These are phyloP conservation scores for Temnothorax curvispinosus DNA, from an alignment of 1,140 invertebrate genomes.

Conservation along the genomic window DNA sequence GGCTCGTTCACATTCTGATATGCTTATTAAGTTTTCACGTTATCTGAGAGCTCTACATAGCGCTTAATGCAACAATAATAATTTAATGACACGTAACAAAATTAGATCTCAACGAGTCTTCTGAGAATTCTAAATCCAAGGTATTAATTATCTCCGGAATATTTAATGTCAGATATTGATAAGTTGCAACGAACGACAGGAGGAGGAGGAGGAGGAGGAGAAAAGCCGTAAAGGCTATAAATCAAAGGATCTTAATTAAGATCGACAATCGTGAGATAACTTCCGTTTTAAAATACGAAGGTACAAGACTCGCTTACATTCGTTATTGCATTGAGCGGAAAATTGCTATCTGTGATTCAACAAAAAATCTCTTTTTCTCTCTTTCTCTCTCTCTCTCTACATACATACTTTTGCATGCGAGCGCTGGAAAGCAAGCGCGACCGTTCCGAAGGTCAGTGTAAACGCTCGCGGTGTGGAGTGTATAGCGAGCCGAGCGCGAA, in stretches of 20 bases:
- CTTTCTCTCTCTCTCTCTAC: not conserved
- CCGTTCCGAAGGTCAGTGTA: slow-evolving; percentile 40
- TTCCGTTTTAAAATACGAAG: slow-evolving; percentile 2
- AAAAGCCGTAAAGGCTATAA: not conserved
- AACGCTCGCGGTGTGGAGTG: slow-evolving; percentile 28
- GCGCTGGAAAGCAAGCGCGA: slow-evolving; percentile 20
- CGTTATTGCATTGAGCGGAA: not conserved
- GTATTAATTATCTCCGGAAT: not conserved
- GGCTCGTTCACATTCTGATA: not conserved
- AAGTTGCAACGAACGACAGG: not conserved
- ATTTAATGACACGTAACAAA: slow-evolving; percentile 3
- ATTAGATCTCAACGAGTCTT: slow-evolving; percentile 7
- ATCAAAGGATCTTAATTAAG: slow-evolving; percentile 12
- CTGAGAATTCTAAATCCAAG: not conserved
- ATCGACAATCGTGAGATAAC: not conserved
- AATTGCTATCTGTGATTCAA: slow-evolving; percentile 14
- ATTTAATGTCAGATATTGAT: slow-evolving; percentile 5
- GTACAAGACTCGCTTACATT: not conserved
- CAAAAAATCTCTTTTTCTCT: slow-evolving; percentile 23
- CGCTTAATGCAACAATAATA: not conserved
- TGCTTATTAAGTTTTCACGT: slow-evolving; percentile 8
- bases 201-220: not conserved
- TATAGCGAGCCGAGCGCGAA: not conserved
- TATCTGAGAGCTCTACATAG: not conserved
- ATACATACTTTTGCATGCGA: slow-evolving; percentile 3